phyloP scores from a whole-genome alignment of 2,113 vertebrate genomes.

The Pseudopodoces humilis region DNA sequence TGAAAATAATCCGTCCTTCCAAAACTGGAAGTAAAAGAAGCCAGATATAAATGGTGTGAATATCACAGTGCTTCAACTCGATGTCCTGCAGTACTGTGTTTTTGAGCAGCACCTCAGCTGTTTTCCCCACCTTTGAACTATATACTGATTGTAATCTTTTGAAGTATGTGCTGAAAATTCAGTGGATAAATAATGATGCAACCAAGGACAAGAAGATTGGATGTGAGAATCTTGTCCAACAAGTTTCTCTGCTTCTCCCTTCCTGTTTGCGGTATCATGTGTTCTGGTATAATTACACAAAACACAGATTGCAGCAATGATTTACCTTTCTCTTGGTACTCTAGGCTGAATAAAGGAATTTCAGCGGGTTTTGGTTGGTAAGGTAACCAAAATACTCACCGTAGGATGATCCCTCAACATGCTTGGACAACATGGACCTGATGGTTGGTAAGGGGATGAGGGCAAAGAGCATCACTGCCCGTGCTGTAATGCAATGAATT shows the following conservation, averaged over 20 bases:
- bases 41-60: not conserved
- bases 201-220: not conserved
- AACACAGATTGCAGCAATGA: not conserved
- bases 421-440: constrained; percentile 90
- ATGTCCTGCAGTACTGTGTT: not conserved
- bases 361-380: not conserved
- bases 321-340: not conserved
- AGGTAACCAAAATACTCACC: constrained; percentile 76
- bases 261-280: not conserved
- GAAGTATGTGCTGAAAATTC: not conserved
- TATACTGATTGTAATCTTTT: not conserved
- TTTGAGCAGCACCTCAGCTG: not conserved
- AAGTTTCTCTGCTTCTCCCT: constrained; percentile 25
- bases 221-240: not conserved
- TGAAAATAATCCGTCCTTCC: not conserved
- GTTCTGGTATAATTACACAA: not conserved
- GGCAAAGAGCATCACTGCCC: constrained; percentile 85
- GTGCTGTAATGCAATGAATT: constrained; percentile 77
- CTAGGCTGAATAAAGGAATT: not conserved
- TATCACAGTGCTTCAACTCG: not conserved
- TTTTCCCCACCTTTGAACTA: not conserved
- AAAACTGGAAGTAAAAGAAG: not conserved
- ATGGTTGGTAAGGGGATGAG: constrained; percentile 93
- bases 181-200: not conserved
- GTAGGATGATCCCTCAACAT: constrained; percentile 81